Evolutionary conservation across 1,140 invertebrate genomes (phyloP), one percentile per base, ranked within the genome.

Genomic region (Brachionus rotundiformis): DNA sequence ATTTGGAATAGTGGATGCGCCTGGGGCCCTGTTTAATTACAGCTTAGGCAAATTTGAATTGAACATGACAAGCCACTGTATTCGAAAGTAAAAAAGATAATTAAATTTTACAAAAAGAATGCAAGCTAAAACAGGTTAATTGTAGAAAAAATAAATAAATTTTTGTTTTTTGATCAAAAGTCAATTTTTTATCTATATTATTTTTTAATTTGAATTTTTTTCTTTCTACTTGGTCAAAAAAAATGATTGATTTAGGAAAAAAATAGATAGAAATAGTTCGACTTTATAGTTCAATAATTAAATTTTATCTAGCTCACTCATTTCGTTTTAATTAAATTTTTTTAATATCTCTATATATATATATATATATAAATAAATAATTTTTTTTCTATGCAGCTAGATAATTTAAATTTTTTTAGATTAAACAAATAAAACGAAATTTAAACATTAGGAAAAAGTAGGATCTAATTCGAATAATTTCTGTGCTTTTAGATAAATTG

Each of bases 261-360:
- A 54, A 54, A 54, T 19, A 19, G 19, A 1, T 6, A 6, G 7
- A 19, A 54, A 6, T 19, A 19, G 13, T 54, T 54, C 23, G 47
- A 61, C 10, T 68, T 68, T 68, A 33, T 68, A 68, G 63, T 68
- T 68, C 63, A 68, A 68, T 68, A 68, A 68, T 68, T 68, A 68
- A 68, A 68, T 68, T 68, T 68, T 68, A 68, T 68, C 63, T 68
- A 7, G 11, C 7, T 19, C 11, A 2, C 31, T 13, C 27, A 33
- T 33, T 68, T 68, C 16, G 31, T 33, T 33, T 33, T 29, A 63
- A 29, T 68, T 68, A 33, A 19, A 68, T 33, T 68, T 68, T 19
- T n/a, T n/a, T n/a, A n/a, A n/a, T n/a, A n/a, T n/a, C n/a, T n/a
- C n/a, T n/a, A n/a, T n/a, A n/a, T n/a, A n/a, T n/a, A n/a, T n/a